Percentiles rank a stretch among this genome's conserved stretches.
phyloP scores from a whole-genome alignment of 2,797 vertebrate species.

The Lerista edwardsae region DNA sequence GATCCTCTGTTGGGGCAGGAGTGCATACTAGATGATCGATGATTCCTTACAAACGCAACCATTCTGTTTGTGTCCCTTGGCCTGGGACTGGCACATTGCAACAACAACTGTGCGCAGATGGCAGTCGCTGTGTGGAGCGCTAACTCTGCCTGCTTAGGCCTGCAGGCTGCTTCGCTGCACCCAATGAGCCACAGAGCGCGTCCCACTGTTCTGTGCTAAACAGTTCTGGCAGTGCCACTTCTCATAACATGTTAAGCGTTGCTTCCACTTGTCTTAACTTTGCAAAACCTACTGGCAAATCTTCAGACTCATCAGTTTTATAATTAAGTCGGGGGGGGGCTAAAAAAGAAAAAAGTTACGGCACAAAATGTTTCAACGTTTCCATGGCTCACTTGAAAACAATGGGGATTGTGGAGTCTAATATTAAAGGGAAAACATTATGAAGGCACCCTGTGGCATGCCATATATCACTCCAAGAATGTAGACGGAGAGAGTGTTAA shows the following conservation, averaged over 20 bases:
- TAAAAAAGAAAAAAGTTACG: not conserved
- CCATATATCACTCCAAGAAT: not conserved
- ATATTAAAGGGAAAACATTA: not conserved
- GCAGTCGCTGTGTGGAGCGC: not conserved
- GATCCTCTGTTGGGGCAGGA: no score
- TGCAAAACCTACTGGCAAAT: conserved; percentile 22
- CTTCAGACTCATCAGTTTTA: conserved; percentile 25
- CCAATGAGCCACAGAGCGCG: not conserved
- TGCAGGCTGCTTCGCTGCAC: not conserved
- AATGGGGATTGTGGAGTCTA: not conserved
- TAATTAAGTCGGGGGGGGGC: conserved; percentile 9
- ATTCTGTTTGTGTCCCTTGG: not conserved
- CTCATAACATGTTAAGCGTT: conserved; percentile 16
- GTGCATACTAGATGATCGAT: not conserved
- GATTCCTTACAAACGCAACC: not conserved
- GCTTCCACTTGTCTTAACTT: conserved; percentile 15
- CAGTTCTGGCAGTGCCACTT: conserved; percentile 23
- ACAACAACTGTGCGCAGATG: not conserved
- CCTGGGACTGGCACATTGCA: not conserved
- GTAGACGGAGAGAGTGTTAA: no score
- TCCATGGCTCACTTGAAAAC: not conserved
- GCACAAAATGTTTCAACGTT: not conserved
- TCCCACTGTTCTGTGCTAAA: conserved; percentile 1
- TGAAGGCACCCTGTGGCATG: not conserved
- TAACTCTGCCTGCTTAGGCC: not conserved